A percentile compares a stretch with the other conserved stretches of the same genome.
These are phyloP conservation scores for Berghia stephanieae DNA, from an alignment of 1,140 invertebrate species.

Conservation along the genomic window DNA sequence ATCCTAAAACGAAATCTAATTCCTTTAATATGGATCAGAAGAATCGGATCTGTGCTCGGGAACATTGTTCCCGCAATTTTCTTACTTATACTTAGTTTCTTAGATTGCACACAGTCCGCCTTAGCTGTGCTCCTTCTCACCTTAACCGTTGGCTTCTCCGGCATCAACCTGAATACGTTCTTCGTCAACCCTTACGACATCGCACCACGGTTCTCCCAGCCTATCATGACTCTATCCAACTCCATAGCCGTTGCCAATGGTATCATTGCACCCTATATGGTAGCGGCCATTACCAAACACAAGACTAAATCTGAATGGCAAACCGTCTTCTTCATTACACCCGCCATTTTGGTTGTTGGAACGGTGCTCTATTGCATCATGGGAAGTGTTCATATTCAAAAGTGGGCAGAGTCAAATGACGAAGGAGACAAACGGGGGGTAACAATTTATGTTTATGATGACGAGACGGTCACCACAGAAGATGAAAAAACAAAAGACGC, in stretches of 20 bases:
- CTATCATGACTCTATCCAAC: conserved; percentile 85
- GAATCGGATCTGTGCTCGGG: too few relatives aligned
- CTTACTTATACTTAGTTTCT: conserved; percentile 25
- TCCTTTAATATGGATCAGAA: too few relatives aligned
- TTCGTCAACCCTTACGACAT: conserved; percentile 88
- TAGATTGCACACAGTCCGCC: conserved; percentile 20
- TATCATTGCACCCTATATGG: conserved; percentile 82
- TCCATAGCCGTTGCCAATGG: conserved; percentile 86
- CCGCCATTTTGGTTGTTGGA: conserved; percentile 23
- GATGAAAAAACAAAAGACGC: too few relatives aligned
- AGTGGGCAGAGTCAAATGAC: conserved; percentile 34
- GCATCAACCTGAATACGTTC: conserved; percentile 71
- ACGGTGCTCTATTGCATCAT: conserved; percentile 26
- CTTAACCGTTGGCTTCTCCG: conserved; percentile 37
- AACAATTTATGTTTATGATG: too few relatives aligned
- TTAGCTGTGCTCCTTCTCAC: conserved; percentile 24
- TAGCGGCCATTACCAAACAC: conserved; percentile 76
- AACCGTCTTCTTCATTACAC: conserved; percentile 34
- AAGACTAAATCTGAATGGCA: conserved; percentile 40
- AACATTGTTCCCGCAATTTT: conserved; percentile 23
- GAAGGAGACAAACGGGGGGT: too few relatives aligned
- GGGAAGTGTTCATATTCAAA: conserved; percentile 22
- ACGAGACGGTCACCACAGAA: too few relatives aligned
- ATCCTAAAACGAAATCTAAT: too few relatives aligned
- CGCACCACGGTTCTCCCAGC: conserved; percentile 80